Base-by-base conservation (phyloP, 1,140 invertebrate genomes). In the Drosophila cardini region DNA sequence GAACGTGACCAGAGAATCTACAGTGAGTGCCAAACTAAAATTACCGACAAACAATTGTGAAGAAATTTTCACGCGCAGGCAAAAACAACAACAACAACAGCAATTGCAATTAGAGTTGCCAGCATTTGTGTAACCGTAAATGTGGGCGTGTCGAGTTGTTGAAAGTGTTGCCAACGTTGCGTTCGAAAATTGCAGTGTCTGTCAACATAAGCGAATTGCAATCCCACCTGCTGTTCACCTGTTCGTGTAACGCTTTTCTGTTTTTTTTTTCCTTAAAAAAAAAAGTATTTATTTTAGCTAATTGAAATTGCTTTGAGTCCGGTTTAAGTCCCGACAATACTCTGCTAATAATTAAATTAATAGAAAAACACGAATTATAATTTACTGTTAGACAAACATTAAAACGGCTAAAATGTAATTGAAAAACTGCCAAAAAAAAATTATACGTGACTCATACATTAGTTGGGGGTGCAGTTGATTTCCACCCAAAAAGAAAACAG, bases 31-130 rank as follows among this genome's bases (percentile, higher is more conserved):
- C 34, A 30, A 48, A 32, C 42, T 55, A 36, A 70, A 83, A 83
- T 83, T 83, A 78, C 57, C 67, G 18, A 82, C 65, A 71, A 26
- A 60, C 75, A 74, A 72, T 65, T 46, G 68, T 32, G 26, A 77
- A 55, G 50, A 65, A 65, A 80, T 73, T 85, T 85, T 80, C 80
- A 80, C 80, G 80, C 80, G 76, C 81, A 32, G 62, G 50, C 70
- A 73, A 68, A 43, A 55, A 34, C 45, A 70, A 69, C 43, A 67
- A 36, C 30, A 50, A 68, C 10, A 48, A 38, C 65, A 61, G 21
- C 32, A 61, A 67, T 67, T 67, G 38, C 62, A 76, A 72, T 72
- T 75, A 55, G 68, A 75, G 53, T 71, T 72, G 43, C 13, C 34
- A 5, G 34, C 32, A 48, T 50, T 65, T 43, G 61, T 57, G 32